Evolutionary conservation across 2,797 vertebrate species (phyloP).

Genomic region (Manis pentadactyla): DNA sequence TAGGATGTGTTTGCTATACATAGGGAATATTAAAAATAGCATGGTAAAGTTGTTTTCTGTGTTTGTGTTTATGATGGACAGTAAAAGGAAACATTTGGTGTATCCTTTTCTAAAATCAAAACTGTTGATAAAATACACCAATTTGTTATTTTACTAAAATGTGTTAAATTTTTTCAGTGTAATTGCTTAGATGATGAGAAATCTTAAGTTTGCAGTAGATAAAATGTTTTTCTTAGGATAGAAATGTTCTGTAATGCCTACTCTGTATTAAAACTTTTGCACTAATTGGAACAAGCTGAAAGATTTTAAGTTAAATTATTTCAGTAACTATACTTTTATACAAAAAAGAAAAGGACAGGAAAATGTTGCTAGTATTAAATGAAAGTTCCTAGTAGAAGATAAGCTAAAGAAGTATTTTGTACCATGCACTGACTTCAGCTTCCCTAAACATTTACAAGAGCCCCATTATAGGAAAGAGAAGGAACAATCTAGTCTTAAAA

Average conservation of each 20-base stretch:
- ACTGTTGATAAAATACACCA: slow-evolving; percentile 76
- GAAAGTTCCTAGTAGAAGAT: neutral
- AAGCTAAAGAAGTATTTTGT: neutral
- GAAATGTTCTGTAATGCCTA: slow-evolving; percentile 77
- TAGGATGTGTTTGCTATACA: neutral
- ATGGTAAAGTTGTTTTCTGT: slow-evolving; percentile 58
- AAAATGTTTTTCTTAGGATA: slow-evolving; percentile 87
- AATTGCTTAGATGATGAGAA: slow-evolving; percentile 89
- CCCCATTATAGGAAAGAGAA: neutral
- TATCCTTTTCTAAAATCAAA: slow-evolving; percentile 76
- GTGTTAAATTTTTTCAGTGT: slow-evolving; percentile 88
- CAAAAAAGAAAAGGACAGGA: neutral
- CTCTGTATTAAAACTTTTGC: slow-evolving; percentile 88
- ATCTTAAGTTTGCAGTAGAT: slow-evolving; percentile 88
- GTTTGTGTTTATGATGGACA: slow-evolving; percentile 50
- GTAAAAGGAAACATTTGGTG: slow-evolving; percentile 47
- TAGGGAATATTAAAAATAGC: slow-evolving; percentile 54
- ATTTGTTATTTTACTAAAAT: slow-evolving; percentile 88
- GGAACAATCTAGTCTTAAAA: neutral
- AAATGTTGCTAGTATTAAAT: neutral
- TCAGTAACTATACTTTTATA: neutral
- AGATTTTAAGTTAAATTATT: slow-evolving; percentile 68
- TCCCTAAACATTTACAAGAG: neutral
- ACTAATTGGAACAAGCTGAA: slow-evolving; percentile 82
- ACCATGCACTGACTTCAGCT: neutral